A percentile compares a stretch with the other conserved stretches of the same genome.
These are phyloP conservation scores for Elachura formosa DNA, from an alignment of 2,113 vertebrate genomes.

Conservation along the genomic window DNA sequence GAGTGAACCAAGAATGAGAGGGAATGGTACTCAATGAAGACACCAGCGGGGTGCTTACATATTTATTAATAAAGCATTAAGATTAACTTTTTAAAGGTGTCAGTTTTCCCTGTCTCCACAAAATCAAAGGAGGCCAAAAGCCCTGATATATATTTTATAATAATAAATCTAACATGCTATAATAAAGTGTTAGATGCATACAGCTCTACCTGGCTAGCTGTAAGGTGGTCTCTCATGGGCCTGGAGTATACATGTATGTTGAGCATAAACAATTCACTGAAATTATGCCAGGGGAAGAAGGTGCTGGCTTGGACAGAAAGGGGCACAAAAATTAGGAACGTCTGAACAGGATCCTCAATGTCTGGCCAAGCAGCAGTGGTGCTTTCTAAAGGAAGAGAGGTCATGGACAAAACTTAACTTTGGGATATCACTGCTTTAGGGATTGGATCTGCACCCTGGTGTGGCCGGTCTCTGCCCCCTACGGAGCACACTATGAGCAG, in stretches of 20 bases:
- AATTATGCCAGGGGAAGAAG: background rate
- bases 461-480: background rate
- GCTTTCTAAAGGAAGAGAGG: background rate
- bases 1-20: background rate
- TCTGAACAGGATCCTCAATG: background rate
- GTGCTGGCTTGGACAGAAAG: background rate
- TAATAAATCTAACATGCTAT: background rate
- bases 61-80: background rate
- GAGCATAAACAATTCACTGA: background rate
- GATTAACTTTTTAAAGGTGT: background rate
- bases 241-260: rapidly evolving
- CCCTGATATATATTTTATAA: background rate
- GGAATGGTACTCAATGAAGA: background rate
- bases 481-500: background rate
- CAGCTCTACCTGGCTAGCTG: background rate
- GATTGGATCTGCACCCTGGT: background rate
- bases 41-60: background rate
- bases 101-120: background rate
- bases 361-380: background rate
- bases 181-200: background rate
- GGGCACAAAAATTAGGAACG: background rate
- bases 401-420: background rate
- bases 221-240: background rate
- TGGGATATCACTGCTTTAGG: background rate
- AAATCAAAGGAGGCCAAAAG: background rate